These are phyloP conservation scores for Rhizomys pruinosus DNA, from an alignment of 2,113 vertebrate species.

Conservation along the genomic window DNA sequence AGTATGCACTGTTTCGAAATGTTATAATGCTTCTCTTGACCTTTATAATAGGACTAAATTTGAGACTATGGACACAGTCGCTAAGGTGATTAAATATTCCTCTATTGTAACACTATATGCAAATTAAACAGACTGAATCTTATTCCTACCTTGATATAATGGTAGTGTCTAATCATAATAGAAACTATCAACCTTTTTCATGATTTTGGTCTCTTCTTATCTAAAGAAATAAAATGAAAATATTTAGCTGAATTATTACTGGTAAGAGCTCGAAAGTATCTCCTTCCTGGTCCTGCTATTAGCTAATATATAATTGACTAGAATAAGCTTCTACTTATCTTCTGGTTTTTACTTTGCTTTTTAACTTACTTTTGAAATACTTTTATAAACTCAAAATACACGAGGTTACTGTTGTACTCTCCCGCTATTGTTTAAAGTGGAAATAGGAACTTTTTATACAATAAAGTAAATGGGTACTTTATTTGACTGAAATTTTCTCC, in stretches of 20 bases:
- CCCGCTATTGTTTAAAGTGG: background rate
- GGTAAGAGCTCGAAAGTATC: background rate
- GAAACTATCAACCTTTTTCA: background rate
- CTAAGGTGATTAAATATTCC: slow-evolving; percentile 30
- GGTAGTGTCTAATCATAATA: background rate
- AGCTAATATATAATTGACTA: background rate
- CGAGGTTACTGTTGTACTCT: background rate
- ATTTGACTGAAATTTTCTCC: background rate
- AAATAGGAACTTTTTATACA: background rate
- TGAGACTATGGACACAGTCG: slow-evolving; percentile 2
- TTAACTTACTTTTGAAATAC: slow-evolving; percentile 37
- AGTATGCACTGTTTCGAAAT: slow-evolving; percentile 48
- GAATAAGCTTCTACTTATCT: background rate
- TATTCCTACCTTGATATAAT: slow-evolving; percentile 57
- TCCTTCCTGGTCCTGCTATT: background rate
- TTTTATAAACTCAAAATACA: slow-evolving; percentile 42
- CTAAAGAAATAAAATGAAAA: background rate
- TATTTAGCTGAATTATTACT: background rate
- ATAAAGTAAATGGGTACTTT: background rate
- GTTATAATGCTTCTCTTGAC: slow-evolving; percentile 24
- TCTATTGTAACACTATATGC: slow-evolving; percentile 35
- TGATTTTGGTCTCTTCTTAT: slow-evolving; percentile 36
- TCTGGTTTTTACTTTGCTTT: slow-evolving; percentile 11
- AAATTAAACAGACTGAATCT: slow-evolving; percentile 63
- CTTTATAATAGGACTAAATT: slow-evolving; percentile 56